These are phyloP conservation scores for Gymnocypris eckloni DNA, from an alignment of 2,797 vertebrate species.

Conservation along the genomic window DNA sequence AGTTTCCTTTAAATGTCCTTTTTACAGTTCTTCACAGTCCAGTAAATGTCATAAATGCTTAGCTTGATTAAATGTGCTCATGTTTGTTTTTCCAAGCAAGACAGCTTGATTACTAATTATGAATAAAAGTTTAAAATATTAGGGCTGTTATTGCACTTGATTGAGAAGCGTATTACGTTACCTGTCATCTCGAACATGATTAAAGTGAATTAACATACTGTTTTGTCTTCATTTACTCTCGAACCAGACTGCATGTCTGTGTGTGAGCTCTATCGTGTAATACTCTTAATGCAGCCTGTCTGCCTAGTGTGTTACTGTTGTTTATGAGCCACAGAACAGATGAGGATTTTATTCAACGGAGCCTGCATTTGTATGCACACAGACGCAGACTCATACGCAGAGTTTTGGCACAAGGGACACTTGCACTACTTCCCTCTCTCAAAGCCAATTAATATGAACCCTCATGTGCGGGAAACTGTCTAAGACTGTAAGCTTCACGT, in stretches of 20 bases:
- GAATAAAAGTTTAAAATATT: slow-evolving; percentile 3
- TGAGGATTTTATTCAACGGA: slow-evolving; percentile 30
- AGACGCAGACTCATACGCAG: slow-evolving; percentile 11
- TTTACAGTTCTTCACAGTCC: slow-evolving; percentile 23
- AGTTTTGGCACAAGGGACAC: slow-evolving; percentile 23
- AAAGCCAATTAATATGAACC: slow-evolving; percentile 58
- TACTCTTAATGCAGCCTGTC: neutral
- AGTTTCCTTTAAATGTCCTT: neutral
- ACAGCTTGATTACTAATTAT: slow-evolving; percentile 9
- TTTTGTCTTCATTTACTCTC: neutral
- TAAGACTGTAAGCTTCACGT: slow-evolving; percentile 3
- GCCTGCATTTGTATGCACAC: slow-evolving; percentile 37
- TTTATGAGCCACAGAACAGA: slow-evolving; percentile 31
- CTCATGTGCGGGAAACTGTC: slow-evolving; percentile 40
- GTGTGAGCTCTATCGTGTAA: neutral
- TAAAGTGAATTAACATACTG: slow-evolving; percentile 3
- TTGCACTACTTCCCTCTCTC: slow-evolving; percentile 40
- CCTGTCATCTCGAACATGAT: neutral
- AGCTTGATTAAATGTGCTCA: slow-evolving; percentile 3
- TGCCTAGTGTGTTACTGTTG: slow-evolving; percentile 15
- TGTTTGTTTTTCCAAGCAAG: slow-evolving; percentile 33
- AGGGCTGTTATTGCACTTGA: neutral
- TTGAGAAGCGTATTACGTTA: neutral
- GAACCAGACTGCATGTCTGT: neutral
- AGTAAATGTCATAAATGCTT: slow-evolving; percentile 4